These are phyloP conservation scores for mouse (Mus musculus) DNA, from an alignment of 2,113 vertebrate species.

Conservation along the genomic window DNA sequence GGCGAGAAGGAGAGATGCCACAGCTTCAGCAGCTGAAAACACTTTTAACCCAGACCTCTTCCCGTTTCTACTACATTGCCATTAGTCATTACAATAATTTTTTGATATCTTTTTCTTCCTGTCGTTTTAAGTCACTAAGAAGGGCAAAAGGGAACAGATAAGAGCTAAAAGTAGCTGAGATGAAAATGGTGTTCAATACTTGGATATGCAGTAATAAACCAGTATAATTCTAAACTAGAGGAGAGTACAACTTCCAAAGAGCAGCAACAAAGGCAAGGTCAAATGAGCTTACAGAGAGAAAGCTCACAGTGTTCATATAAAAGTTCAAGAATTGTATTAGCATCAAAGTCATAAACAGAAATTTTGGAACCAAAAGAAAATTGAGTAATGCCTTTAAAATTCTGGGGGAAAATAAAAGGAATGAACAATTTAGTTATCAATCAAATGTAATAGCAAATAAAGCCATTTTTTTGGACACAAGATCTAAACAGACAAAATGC, in stretches of 20 bases:
- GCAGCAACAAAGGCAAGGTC: conserved; percentile 3
- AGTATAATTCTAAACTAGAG: conserved; percentile 17
- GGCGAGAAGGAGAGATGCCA: not conserved
- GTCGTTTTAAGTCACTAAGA: conserved; percentile 24
- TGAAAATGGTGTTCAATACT: not conserved
- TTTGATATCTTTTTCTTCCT: not conserved
- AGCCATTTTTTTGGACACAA: not conserved
- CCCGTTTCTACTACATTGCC: not conserved
- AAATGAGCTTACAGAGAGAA: not conserved
- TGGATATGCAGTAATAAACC: not conserved
- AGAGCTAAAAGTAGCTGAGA: not conserved
- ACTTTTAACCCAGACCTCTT: not conserved
- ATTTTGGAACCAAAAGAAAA: conserved; percentile 54
- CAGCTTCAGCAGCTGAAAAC: not conserved
- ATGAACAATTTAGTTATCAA: not conserved
- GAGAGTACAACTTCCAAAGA: conserved; percentile 24
- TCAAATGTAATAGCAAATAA: conserved; percentile 14
- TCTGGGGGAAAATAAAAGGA: not conserved
- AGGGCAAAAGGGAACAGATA: not conserved
- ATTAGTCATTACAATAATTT: not conserved
- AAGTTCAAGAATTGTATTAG: conserved; percentile 20
- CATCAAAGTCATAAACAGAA: conserved; percentile 57
- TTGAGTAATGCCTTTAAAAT: conserved; percentile 47
- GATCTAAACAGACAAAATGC: not conserved
- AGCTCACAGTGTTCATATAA: conserved; percentile 19